Evolutionary conservation across 2,888 invertebrate genomes (phyloP).

Genomic region (Sminthurinus aureus): DNA sequence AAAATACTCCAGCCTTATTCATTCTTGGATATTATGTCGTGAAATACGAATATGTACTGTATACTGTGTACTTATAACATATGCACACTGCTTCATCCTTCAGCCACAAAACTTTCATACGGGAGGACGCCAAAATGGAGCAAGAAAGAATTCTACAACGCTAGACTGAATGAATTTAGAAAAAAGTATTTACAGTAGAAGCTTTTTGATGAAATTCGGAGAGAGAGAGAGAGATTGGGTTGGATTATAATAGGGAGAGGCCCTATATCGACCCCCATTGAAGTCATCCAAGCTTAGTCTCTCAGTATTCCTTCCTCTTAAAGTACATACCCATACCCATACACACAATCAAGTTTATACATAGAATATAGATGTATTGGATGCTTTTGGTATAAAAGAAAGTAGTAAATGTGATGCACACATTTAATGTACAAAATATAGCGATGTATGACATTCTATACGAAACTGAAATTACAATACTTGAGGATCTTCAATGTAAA

Average conservation of each 20-base stretch:
- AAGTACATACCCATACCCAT: not conserved
- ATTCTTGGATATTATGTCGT: no score
- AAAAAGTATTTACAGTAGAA: not conserved
- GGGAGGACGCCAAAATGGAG: not conserved
- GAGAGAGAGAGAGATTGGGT: no score
- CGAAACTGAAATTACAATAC: no score
- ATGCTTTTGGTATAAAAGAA: no score
- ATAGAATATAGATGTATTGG: no score
- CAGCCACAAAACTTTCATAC: not conserved
- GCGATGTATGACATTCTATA: constrained; percentile 2
- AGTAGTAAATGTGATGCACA: not conserved
- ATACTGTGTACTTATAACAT: no score
- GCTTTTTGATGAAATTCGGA: no score
- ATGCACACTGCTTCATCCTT: no score
- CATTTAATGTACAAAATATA: no score
- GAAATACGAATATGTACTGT: no score
- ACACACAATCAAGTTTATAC: not conserved
- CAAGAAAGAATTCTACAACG: not conserved
- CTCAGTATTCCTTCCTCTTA: not conserved
- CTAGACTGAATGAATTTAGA: constrained; percentile 9
- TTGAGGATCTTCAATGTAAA: not conserved
- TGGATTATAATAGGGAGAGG: not conserved
- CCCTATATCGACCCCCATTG: constrained; percentile 10
- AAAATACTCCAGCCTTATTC: no score
- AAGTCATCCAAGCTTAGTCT: constrained; percentile 6